A percentile compares a stretch with the other conserved stretches of the same genome.
These are phyloP conservation scores for Hypomecis punctinalis DNA, from an alignment of 2,888 invertebrate genomes.

Conservation along the genomic window DNA sequence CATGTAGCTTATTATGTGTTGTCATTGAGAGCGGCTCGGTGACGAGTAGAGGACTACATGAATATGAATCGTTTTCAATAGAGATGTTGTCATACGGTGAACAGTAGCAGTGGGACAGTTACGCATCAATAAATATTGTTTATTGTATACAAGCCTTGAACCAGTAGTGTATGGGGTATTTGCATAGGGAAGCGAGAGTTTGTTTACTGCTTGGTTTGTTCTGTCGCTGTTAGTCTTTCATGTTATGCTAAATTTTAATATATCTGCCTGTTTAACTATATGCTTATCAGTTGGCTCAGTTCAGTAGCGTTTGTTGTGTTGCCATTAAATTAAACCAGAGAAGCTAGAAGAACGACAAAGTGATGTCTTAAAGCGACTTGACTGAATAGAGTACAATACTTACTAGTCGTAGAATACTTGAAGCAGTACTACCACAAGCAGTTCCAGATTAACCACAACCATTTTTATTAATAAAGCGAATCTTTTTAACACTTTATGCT, in stretches of 20 bases:
- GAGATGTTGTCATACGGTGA: conserved; percentile 77
- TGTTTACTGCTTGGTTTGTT: conserved; percentile 32
- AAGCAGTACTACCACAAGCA: too few species aligned
- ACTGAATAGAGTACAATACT: too few species aligned
- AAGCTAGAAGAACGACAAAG: too few species aligned
- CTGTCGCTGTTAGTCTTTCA: neutral
- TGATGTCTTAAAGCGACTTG: too few species aligned
- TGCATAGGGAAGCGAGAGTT: conserved; percentile 39
- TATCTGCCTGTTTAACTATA: too few species aligned
- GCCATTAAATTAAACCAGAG: too few species aligned
- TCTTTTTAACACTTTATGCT: too few species aligned
- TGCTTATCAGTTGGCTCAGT: neutral
- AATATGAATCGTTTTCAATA: conserved; percentile 79
- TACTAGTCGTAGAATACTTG: too few species aligned
- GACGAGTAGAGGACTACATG: conserved; percentile 62
- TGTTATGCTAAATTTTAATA: conserved; percentile 1
- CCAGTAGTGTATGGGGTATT: conserved; percentile 45
- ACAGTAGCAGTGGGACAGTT: conserved; percentile 54
- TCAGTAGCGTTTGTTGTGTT: too few species aligned
- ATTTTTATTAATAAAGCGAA: too few species aligned
- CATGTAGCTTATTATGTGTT: conserved; percentile 31
- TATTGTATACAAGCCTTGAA: conserved; percentile 69
- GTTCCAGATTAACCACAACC: too few species aligned
- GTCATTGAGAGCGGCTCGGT: conserved; percentile 48
- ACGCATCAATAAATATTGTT: conserved; percentile 68